These are phyloP conservation scores for Busseola fusca DNA, from an alignment of 2,888 invertebrate genomes.

Conservation along the genomic window DNA sequence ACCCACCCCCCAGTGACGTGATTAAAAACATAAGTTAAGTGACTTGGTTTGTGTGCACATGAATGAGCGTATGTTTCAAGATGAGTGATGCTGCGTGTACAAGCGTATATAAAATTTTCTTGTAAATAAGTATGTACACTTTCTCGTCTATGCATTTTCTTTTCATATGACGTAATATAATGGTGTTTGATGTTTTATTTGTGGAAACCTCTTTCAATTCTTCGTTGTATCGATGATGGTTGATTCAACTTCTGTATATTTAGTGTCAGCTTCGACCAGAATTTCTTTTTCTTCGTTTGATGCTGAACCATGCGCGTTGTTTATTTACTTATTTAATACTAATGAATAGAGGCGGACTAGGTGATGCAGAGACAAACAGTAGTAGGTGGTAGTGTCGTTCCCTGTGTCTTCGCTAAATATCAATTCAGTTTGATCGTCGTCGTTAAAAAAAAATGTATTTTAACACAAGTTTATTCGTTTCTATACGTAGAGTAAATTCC, in stretches of 20 bases:
- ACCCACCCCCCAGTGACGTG: constrained; percentile 17
- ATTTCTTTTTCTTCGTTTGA: neutral
- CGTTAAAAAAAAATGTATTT: neutral
- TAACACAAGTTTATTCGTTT: neutral
- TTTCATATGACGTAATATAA: neutral
- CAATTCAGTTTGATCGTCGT: neutral
- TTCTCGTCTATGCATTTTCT: neutral
- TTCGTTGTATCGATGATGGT: constrained; percentile 1
- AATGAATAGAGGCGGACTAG: too few relatives aligned
- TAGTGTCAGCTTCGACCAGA: too few relatives aligned
- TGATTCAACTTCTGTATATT: neutral
- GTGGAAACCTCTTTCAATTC: neutral
- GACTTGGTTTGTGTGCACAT: neutral
- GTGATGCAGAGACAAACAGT: neutral
- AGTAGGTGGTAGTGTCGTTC: neutral
- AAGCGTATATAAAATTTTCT: constrained; percentile 2
- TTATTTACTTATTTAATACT: too few relatives aligned
- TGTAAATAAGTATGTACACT: neutral
- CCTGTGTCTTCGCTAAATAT: neutral
- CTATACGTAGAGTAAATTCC: neutral
- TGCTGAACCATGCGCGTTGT: neutral
- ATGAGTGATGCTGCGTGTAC: neutral
- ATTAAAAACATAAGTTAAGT: constrained; percentile 36
- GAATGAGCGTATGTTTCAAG: neutral
- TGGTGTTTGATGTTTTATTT: neutral